These are phyloP conservation scores for Holcopasites calliopsidis DNA, from an alignment of 1,140 invertebrate species.

Conservation along the genomic window DNA sequence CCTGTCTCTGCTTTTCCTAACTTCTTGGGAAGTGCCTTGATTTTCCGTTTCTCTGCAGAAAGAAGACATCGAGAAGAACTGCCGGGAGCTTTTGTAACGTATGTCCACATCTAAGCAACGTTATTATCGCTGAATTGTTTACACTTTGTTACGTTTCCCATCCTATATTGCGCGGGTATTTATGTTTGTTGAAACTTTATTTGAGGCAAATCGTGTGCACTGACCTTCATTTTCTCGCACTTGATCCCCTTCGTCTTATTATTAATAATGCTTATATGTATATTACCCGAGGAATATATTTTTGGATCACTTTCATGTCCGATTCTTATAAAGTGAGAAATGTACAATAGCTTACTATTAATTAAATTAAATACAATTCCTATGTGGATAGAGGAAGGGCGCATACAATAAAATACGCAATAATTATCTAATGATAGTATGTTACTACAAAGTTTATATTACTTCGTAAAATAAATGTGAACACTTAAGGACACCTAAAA, in stretches of 20 bases:
- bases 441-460: neutral
- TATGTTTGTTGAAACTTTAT: neutral
- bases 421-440: neutral
- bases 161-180: too few relatives aligned
- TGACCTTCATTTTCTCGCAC: too few relatives aligned
- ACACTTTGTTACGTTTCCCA: too few relatives aligned
- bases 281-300: too few relatives aligned
- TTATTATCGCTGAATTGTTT: neutral
- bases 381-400: too few relatives aligned
- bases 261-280: too few relatives aligned
- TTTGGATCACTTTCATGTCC: too few relatives aligned
- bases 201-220: too few relatives aligned
- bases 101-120: neutral
- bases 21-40: slow-evolving; percentile 42
- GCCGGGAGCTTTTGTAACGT: slow-evolving; percentile 16
- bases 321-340: too few relatives aligned
- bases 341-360: too few relatives aligned
- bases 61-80: slow-evolving; percentile 17
- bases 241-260: neutral
- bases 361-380: too few relatives aligned
- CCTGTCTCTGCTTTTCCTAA: slow-evolving; percentile 4
- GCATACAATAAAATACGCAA: too few relatives aligned
- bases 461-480: neutral
- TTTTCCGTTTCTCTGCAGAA: neutral
- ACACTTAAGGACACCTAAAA: neutral